Evolutionary conservation across 2,888 invertebrate species (phyloP).

Genomic region (Cryptops parisi): DNA sequence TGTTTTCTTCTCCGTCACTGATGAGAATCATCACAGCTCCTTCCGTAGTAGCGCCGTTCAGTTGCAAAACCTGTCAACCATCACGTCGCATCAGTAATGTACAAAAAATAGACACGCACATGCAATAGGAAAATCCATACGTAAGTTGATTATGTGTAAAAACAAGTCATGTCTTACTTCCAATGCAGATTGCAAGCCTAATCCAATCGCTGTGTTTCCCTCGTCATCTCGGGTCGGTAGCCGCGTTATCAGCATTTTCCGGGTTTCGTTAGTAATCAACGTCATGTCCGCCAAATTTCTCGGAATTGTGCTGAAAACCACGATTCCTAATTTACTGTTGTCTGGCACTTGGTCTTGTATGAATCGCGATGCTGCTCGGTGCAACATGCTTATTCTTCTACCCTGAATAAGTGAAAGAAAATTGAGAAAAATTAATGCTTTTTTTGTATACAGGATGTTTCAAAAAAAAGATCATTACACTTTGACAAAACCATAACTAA

Average conservation of each 20-base stretch:
- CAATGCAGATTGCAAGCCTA: conserved; percentile 13
- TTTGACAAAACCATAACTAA: no score
- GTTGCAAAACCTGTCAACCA: conserved; percentile 4
- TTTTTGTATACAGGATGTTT: neutral
- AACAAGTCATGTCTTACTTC: no score
- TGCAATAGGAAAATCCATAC: no score
- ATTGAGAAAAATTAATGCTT: no score
- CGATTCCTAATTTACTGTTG: conserved; percentile 24
- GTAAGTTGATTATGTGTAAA: no score
- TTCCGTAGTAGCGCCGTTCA: no score
- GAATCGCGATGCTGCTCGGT: conserved; percentile 23
- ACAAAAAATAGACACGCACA: no score
- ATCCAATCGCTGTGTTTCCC: conserved; percentile 17
- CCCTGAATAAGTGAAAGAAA: conserved; percentile 17
- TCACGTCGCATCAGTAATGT: neutral
- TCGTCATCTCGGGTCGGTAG: conserved; percentile 16
- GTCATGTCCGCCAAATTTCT: conserved; percentile 13
- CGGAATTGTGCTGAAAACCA: conserved; percentile 20
- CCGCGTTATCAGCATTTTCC: conserved; percentile 2
- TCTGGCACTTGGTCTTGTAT: conserved; percentile 23
- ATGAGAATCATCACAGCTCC: conserved; percentile 16
- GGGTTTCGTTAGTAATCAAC: conserved; percentile 3
- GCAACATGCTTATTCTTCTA: conserved; percentile 20
- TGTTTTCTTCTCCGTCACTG: conserved; percentile 19
- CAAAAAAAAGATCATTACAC: neutral